phyloP scores from a whole-genome alignment of 2,797 vertebrate genomes.

The Carcharodon carcharias region DNA sequence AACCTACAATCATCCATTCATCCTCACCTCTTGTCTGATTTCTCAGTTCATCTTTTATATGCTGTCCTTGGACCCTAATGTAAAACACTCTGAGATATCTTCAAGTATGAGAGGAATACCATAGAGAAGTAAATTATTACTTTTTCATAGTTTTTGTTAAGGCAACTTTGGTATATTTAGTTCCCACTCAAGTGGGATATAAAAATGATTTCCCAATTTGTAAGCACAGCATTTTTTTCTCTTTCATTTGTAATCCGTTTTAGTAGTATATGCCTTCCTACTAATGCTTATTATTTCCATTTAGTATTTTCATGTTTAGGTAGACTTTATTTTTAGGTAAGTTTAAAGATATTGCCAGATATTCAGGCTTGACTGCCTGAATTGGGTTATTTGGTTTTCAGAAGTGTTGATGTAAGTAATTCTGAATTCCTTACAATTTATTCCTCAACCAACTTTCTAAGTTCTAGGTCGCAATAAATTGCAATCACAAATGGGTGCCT shows the following conservation, averaged over 20 bases:
- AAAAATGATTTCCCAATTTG: background rate
- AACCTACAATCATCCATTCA: no score
- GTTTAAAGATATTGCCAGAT: background rate
- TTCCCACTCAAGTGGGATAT: background rate
- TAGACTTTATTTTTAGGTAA: no score
- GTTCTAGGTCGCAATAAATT: no score
- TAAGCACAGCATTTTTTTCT: background rate
- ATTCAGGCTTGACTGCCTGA: background rate
- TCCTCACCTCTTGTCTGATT: no score
- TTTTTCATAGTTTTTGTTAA: background rate
- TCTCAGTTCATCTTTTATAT: no score
- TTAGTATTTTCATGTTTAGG: no score
- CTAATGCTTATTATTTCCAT: background rate
- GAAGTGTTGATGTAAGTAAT: background rate
- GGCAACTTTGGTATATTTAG: background rate
- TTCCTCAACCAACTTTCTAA: background rate
- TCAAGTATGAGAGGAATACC: background rate
- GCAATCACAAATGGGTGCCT: no score
- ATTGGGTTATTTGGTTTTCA: background rate
- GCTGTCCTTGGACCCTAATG: background rate
- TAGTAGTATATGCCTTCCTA: background rate
- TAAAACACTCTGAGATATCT: background rate
- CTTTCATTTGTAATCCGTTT: background rate
- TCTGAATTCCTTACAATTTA: background rate
- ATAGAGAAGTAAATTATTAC: background rate